Base-by-base conservation (phyloP, 2,888 invertebrate genomes). In the Metellina segmentata region DNA sequence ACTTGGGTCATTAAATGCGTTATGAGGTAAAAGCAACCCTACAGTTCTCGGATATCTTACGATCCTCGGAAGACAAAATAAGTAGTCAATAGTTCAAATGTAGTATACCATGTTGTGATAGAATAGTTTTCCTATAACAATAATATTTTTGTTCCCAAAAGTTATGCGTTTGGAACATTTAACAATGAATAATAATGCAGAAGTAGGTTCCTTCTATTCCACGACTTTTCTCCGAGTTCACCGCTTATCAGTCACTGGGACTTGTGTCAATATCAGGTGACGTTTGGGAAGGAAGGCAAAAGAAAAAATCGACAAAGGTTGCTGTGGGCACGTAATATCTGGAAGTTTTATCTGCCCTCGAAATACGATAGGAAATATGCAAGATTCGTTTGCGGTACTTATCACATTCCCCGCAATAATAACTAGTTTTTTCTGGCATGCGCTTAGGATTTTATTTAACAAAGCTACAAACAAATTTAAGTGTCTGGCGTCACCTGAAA, bases 191-290 rank as follows among this genome's bases (percentile, higher is more conserved):
- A n/a, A n/a, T 7, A 16, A 61, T 16, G 9, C 61, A 61, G 61
- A 61, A 16, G 16, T 61, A 61, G 11, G 61, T 61, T 9, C 61
- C 13, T 61, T 61, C 4, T 4, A 34, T 34, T 34, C 16, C 61
- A 61, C 9, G 61, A 61, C 61, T 61, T 61, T 61, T 61, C 61
- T 34, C 34, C 9, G 61, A 61, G 61, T 61, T 61, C 61, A 79
- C 53, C 11, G 52, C 13, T 20, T 79, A 69, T 69, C 79, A 51
- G 8, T 51, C 19, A 9, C 13, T 79, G 6, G 1, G 48, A 53
- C 61, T 79, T 49, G 34, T 61, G 79, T 79, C 79, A 79, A 79
- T 79, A 79, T 61, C 20, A 34, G 19, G 19, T 79, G 79, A 61
- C 61, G 79, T 16, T 61, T 79, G 61, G 0, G 20, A 61, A 34